phyloP scores from a whole-genome alignment of 2,797 vertebrate species.

The Psittacula derbiana region DNA sequence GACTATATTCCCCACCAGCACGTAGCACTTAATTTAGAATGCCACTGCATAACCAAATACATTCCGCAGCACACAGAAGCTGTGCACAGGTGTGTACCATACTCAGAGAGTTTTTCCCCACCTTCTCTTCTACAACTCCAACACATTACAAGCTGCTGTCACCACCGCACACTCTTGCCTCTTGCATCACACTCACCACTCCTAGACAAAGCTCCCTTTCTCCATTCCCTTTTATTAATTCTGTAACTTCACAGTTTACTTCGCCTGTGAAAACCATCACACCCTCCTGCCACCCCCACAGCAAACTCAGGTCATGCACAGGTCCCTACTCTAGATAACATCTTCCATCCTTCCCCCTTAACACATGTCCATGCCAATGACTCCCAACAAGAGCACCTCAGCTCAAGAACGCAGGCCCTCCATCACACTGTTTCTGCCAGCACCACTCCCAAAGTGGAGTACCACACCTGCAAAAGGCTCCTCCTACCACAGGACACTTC shows the following conservation, averaged over 20 bases:
- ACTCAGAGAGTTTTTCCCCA: background rate
- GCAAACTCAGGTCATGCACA: background rate
- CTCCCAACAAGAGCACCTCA: background rate
- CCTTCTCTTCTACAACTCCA: background rate
- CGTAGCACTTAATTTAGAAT: background rate
- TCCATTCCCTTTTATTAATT: background rate
- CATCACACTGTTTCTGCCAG: background rate
- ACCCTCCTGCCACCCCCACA: background rate
- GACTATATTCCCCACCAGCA: background rate
- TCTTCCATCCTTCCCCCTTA: background rate
- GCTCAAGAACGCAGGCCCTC: background rate
- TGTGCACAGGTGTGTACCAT: background rate
- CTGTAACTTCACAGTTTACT: background rate
- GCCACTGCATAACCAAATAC: background rate
- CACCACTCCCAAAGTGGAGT: no score
- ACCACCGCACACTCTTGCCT: background rate
- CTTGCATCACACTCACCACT: no score
- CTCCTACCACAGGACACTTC: background rate
- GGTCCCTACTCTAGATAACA: background rate
- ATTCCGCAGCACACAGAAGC: background rate
- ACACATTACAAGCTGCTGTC: background rate
- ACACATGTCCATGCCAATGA: background rate
- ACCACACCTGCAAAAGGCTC: background rate
- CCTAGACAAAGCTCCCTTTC: background rate
- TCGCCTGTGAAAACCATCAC: accelerated